A percentile compares a stretch with the other conserved stretches of the same genome.
These are phyloP conservation scores for Cydia fagiglandana DNA, from an alignment of 1,140 invertebrate species.

Conservation along the genomic window DNA sequence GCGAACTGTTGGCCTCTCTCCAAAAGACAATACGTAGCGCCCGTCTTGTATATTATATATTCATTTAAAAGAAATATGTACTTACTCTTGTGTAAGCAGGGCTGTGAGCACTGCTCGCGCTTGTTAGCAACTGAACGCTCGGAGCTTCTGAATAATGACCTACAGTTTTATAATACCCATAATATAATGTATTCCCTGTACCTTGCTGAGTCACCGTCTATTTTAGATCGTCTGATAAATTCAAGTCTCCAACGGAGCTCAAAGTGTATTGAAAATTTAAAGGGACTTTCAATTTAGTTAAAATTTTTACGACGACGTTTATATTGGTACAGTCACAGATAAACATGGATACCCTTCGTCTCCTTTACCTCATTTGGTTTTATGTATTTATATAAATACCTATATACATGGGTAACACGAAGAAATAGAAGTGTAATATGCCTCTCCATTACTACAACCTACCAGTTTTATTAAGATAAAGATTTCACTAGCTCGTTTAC, in stretches of 20 bases:
- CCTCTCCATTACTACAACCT: too few relatives aligned
- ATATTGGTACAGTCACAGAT: neutral
- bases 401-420: too few relatives aligned
- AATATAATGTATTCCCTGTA: conserved; percentile 18
- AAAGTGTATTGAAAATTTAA: conserved; percentile 16
- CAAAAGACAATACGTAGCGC: conserved; percentile 72
- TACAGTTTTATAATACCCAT: conserved; percentile 4
- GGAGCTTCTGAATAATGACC: conserved; percentile 35
- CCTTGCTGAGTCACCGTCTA: conserved; percentile 12
- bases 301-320: neutral
- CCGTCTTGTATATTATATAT: conserved; percentile 72
- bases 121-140: conserved; percentile 42
- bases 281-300: neutral
- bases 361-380: neutral
- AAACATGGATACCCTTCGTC: neutral
- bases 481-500: too few relatives aligned
- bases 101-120: conserved; percentile 35
- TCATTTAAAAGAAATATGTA: conserved; percentile 73
- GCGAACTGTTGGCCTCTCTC: conserved; percentile 70
- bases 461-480: too few relatives aligned
- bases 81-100: conserved; percentile 42
- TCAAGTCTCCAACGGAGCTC: neutral
- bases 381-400: neutral
- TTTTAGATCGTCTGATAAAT: conserved; percentile 17
- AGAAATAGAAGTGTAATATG: too few relatives aligned